These are phyloP conservation scores for Phainopepla nitens DNA, from an alignment of 2,113 vertebrate genomes.

Conservation along the genomic window DNA sequence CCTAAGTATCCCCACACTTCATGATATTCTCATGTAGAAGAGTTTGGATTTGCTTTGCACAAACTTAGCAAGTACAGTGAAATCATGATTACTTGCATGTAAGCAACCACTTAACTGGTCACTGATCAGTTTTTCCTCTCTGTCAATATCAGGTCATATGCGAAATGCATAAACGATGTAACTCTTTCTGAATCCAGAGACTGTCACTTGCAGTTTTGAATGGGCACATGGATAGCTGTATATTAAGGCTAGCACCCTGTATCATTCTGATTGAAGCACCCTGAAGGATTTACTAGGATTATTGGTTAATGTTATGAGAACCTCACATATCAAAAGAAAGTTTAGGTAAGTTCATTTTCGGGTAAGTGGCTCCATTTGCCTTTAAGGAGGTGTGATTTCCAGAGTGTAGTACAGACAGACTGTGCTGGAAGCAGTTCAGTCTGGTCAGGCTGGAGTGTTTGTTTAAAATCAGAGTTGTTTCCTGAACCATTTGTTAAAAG, in stretches of 20 bases:
- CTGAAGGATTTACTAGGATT: neutral
- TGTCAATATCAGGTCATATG: neutral
- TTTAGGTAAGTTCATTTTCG: neutral
- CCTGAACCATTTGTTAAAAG: neutral
- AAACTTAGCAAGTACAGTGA: neutral
- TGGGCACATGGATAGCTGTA: neutral
- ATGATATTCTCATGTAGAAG: neutral
- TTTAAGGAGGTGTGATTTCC: neutral
- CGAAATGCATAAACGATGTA: neutral
- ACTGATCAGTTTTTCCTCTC: neutral
- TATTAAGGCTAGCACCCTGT: neutral
- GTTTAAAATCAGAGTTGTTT: constrained; percentile 1
- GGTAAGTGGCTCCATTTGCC: neutral
- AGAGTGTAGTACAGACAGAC: neutral
- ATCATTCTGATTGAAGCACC: neutral
- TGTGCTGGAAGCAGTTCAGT: neutral
- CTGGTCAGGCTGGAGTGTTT: neutral
- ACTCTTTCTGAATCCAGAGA: neutral
- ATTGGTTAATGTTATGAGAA: neutral
- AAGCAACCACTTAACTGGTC: neutral
- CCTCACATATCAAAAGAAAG: neutral
- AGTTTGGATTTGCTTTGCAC: neutral
- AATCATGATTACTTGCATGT: neutral
- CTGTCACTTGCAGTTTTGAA: neutral
- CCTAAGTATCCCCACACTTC: neutral